phyloP scores from a whole-genome alignment of 2,888 invertebrate genomes.

The Diplolepis rosae region DNA sequence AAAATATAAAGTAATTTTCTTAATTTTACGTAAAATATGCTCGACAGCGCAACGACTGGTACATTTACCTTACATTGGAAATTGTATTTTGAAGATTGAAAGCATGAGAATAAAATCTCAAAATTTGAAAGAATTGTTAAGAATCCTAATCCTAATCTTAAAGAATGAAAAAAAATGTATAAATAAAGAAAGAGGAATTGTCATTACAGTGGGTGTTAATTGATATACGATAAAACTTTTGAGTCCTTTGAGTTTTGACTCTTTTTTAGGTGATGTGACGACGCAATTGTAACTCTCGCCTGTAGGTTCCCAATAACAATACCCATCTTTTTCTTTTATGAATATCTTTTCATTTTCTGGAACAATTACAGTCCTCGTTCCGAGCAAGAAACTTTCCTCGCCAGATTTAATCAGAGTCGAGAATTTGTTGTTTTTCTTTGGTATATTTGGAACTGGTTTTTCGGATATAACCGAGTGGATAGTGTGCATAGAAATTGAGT shows the following conservation, averaged over 20 bases:
- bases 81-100: too few relatives aligned
- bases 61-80: too few relatives aligned
- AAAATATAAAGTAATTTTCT: too few relatives aligned
- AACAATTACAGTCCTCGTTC: slow-evolving; percentile 81
- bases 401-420: slow-evolving; percentile 93
- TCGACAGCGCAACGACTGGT: too few relatives aligned
- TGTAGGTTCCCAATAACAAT: slow-evolving; percentile 86
- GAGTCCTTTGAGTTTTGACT: slow-evolving; percentile 96
- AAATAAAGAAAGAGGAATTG: too few relatives aligned
- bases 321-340: slow-evolving; percentile 82
- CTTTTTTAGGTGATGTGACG: slow-evolving; percentile 97
- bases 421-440: slow-evolving; percentile 86
- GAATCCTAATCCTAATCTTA: too few relatives aligned
- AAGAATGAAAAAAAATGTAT: too few relatives aligned
- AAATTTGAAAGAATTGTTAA: too few relatives aligned
- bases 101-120: too few relatives aligned
- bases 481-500: slow-evolving; percentile 75
- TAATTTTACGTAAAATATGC: too few relatives aligned
- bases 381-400: slow-evolving; percentile 91
- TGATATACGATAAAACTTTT: slow-evolving; percentile 99
- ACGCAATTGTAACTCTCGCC: slow-evolving; percentile 86
- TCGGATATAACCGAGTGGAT: slow-evolving; percentile 79
- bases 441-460: slow-evolving; percentile 75
- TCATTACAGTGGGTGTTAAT: slow-evolving; percentile 90
- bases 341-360: slow-evolving; percentile 83